phyloP scores from a whole-genome alignment of 2,888 invertebrate genomes.

The Lymantria dispar region DNA sequence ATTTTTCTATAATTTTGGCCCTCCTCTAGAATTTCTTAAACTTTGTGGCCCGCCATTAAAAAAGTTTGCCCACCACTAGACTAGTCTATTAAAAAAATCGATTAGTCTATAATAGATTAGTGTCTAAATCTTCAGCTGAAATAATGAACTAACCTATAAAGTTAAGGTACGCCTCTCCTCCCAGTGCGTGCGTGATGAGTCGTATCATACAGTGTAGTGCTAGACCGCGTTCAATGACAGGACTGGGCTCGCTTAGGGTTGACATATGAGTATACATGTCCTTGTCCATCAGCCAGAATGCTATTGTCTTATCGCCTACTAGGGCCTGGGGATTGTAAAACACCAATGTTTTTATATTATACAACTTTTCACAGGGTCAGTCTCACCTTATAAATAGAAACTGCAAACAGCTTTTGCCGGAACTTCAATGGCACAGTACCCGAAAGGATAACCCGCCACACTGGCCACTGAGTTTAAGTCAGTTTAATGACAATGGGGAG shows the following conservation, averaged over 20 bases:
- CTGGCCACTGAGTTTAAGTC: no score
- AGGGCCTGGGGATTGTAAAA: constrained; percentile 83
- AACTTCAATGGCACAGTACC: no score
- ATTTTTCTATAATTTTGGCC: no score
- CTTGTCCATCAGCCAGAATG: constrained; percentile 99
- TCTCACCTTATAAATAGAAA: background rate
- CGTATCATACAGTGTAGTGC: constrained; percentile 99
- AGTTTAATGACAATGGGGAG: no score
- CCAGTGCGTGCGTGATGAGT: constrained; percentile 95
- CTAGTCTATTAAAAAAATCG: no score
- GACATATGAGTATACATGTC: constrained; percentile 99
- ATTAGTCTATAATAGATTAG: no score
- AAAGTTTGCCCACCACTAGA: no score
- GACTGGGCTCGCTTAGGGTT: constrained; percentile 84
- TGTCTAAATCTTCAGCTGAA: no score
- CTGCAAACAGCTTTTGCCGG: no score
- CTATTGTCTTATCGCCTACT: constrained; percentile 99
- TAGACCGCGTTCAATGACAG: constrained; percentile 94
- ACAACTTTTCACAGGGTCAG: background rate
- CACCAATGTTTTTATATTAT: background rate
- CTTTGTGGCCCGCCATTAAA: no score
- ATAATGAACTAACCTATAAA: constrained; percentile 90
- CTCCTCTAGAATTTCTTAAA: no score
- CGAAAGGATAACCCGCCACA: no score
- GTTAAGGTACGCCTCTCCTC: constrained; percentile 99